Conservation (phyloP, 1,140 invertebrate species). For the Orchestia grillus region DNA sequence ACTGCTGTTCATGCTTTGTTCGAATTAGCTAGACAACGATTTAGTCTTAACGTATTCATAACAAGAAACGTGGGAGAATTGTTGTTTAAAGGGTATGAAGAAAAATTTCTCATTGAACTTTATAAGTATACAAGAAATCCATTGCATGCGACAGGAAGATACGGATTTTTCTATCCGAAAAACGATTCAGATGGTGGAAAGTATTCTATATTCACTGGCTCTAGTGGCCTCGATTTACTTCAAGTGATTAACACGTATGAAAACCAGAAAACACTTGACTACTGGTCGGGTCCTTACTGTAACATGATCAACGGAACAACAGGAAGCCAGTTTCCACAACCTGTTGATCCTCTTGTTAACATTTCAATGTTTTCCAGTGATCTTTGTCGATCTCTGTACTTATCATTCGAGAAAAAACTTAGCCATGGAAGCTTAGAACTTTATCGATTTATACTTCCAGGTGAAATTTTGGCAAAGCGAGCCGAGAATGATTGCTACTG, state of each 20-base stretch:
- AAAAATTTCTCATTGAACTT: slow-evolving; percentile 75
- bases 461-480: slow-evolving; percentile 60
- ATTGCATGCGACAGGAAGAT: slow-evolving; percentile 84
- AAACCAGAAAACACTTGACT: slow-evolving; percentile 59
- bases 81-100: slow-evolving; percentile 83
- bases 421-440: slow-evolving; percentile 61
- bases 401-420: slow-evolving; percentile 62
- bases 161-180: slow-evolving; percentile 70
- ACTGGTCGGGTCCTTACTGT: slow-evolving; percentile 63
- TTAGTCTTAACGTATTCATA: slow-evolving; percentile 71
- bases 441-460: slow-evolving; percentile 61
- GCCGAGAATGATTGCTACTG: slow-evolving; percentile 68
- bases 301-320: slow-evolving; percentile 69
- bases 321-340: slow-evolving; percentile 67
- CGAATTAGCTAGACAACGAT: background rate
- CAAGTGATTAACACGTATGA: slow-evolving; percentile 69
- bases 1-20: background rate
- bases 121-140: slow-evolving; percentile 59
- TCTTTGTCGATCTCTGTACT: slow-evolving; percentile 67
- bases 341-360: slow-evolving; percentile 56
- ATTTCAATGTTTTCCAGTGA: slow-evolving; percentile 65
- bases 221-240: slow-evolving; percentile 69
- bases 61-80: slow-evolving; percentile 79
- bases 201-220: slow-evolving; percentile 73
- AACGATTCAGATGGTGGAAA: slow-evolving; percentile 74